Evolutionary conservation across 1,140 invertebrate genomes (phyloP), one percentile per base, ranked within the genome.

Genomic region (Lanistes nyassanus): DNA sequence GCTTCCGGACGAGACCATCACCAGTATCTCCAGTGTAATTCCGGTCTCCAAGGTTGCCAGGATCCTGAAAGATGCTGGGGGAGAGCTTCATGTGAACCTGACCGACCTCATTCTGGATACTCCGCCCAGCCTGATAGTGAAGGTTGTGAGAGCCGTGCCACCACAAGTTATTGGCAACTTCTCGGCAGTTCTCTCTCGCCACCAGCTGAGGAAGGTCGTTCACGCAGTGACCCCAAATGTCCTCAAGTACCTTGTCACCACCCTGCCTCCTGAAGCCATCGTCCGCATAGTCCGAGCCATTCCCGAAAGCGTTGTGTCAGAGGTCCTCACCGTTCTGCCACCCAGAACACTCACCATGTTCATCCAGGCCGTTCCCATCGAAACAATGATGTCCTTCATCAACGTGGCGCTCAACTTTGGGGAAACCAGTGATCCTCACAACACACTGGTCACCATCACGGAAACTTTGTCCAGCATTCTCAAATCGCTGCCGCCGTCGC

Each of bases 391-490:
- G 29, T 29, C 36, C 36, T 37, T 58, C 55, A 37, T 62, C 21
- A 56, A 72, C 70, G 29, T 60, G 4, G 70, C 55, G 2, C 56
- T 72, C n/a, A 31, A 16, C 19, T n/a, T 42, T 5, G 34, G 37
- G 1, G 55, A 55, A 3, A 34, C n/a, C 9, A 23, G 65, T 16
- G 31, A 70, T 55, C 56, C 51, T 16, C 13, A 31, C 16, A 56
- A 72, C 34, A n/a, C 19, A 16, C 56, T 60, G 55, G 55, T 72
- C 3, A 56, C 56, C 34, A 16, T 56, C 36, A 72, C 70, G 1
- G 34, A 72, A 56, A 58, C 58, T 7, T n/a, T 72, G 4, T 55
- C 70, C 36, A 72, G 60, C 55, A 72, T 72, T 42, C 70, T 72
- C 16, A 53, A 60, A 4, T 26, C 70, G 21, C 23, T 72, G 11